Base-by-base conservation (phyloP, 1,140 invertebrate species). In the Zaprionus inermis region DNA sequence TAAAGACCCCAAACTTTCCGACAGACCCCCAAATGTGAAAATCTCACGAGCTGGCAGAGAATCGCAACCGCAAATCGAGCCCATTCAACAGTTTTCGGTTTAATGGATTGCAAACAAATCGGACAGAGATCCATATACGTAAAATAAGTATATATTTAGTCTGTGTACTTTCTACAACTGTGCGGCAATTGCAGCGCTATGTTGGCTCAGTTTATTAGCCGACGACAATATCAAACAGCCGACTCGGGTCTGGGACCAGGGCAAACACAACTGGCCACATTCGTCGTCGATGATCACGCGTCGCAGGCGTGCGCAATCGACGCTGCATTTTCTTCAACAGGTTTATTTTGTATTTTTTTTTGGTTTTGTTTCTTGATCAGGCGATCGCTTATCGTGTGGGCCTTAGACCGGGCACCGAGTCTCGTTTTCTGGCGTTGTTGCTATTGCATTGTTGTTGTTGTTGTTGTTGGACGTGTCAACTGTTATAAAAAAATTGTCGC, bases 241-340 rank as follows among this genome's bases (percentile, higher is more conserved):
- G 46, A 61, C 67, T 69, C 32, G 68, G 57, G 54, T 49, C 44
- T 49, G 44, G 44, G 44, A 22, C 10, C 18, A 10, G 44, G 44
- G 5, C 22, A 4, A 4, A 9, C 20, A 65, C 38, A 65, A 65
- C 78, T 65, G 76, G 52, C 80, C 65, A 60, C 56, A 58, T 41
- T 71, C 57, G 36, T 38, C 18, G 65, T 46, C 54, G 67, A 63
- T 49, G 81, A 85, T 86, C 82, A 86, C 82, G 82, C 82, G 69
- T 78, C 44, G 76, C 75, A 70, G 76, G 84, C 84, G 82, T 88
- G 83, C 77, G 83, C 77, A 65, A 57, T 68, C 51, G 61, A 44
- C 30, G 41, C 76, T 89, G 83, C 83, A 88, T 88, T 88, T 88
- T 89, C 84, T 80, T 89, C 59, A 88, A 88, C 83, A 89, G 83